phyloP scores from a whole-genome alignment of 2,797 vertebrate species.

The Heteromormyrus szaboi region DNA sequence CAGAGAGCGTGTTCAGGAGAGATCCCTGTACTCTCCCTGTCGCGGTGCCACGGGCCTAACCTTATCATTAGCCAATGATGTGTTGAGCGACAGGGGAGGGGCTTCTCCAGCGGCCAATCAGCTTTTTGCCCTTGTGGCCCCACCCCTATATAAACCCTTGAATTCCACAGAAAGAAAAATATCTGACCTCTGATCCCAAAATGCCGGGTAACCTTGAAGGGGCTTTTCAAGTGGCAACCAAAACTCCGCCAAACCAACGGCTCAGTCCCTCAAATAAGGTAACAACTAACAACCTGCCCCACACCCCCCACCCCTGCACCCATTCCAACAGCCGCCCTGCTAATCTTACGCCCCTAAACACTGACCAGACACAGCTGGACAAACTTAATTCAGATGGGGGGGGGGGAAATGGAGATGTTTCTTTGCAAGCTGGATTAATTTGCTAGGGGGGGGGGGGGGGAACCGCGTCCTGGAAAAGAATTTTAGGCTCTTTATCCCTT shows the following conservation, averaged over 20 bases:
- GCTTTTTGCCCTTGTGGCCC: neutral
- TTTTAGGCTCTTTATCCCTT: constrained; percentile 15
- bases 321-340: neutral
- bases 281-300: neutral
- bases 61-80: neutral
- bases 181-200: constrained; percentile 23
- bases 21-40: neutral
- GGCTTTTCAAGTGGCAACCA: neutral
- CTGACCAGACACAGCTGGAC: neutral
- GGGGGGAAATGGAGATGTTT: neutral
- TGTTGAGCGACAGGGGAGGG: neutral
- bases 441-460: neutral
- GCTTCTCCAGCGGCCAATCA: neutral
- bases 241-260: neutral
- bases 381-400: neutral
- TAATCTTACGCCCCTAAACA: neutral
- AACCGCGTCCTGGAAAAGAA: neutral
- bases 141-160: neutral
- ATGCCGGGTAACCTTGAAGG: constrained; percentile 27
- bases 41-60: neutral
- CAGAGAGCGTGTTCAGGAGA: neutral
- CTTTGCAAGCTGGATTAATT: constrained; percentile 8
- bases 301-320: neutral
- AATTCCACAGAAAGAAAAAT: constrained; percentile 19
- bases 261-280: neutral